Evolutionary conservation across 2,113 vertebrate species (phyloP).

Genomic region (Cebidichthys violaceus): DNA sequence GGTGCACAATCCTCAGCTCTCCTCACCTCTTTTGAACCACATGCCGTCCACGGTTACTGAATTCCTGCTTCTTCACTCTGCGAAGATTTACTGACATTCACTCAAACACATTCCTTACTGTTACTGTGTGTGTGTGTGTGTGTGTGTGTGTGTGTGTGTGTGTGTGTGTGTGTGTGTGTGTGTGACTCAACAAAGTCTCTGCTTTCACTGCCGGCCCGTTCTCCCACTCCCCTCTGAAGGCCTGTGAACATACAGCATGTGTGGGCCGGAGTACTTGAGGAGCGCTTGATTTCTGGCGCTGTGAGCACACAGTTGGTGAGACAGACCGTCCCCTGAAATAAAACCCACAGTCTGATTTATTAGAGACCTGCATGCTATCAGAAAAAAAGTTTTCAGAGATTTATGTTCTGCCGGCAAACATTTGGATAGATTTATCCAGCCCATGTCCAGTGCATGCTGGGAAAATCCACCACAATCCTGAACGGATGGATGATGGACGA

Average conservation of each 20-base stretch:
- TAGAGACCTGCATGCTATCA: neutral
- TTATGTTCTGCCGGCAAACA: neutral
- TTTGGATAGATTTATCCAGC: neutral
- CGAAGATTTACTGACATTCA: constrained; percentile 40
- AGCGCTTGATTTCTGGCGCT: constrained; percentile 39
- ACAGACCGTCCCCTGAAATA: constrained; percentile 35
- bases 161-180: constrained; percentile 4
- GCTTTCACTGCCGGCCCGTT: constrained; percentile 23
- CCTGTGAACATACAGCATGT: constrained; percentile 48
- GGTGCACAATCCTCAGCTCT: constrained; percentile 33
- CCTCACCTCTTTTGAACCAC: constrained; percentile 40
- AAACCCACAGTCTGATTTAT: constrained; percentile 22
- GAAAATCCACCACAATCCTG: neutral
- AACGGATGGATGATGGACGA: neutral
- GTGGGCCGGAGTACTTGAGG: constrained; percentile 35
- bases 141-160: constrained; percentile 17
- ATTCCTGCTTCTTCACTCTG: constrained; percentile 45
- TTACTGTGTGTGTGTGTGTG: constrained; percentile 7
- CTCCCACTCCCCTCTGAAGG: constrained; percentile 21
- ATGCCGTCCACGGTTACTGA: constrained; percentile 34
- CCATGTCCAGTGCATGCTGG: neutral
- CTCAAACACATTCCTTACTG: constrained; percentile 12
- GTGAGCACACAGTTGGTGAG: constrained; percentile 13
- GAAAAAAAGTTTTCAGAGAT: neutral
- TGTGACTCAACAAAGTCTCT: constrained; percentile 5